phyloP scores from a whole-genome alignment of 2,797 vertebrate species.

The Chromobotia macracanthus region DNA sequence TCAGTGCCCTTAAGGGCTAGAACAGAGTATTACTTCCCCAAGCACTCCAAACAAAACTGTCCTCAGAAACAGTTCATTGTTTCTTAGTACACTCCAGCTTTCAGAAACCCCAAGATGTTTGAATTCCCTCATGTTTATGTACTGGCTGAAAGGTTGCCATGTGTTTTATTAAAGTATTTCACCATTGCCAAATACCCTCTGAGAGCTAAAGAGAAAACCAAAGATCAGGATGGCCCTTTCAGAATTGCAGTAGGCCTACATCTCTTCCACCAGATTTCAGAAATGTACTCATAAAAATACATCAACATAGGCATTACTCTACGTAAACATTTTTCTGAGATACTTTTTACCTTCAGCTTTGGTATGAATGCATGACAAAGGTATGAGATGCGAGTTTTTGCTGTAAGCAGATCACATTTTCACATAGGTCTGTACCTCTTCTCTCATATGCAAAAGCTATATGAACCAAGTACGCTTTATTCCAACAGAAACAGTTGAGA shows the following conservation, averaged over 20 bases:
- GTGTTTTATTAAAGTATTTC: background rate
- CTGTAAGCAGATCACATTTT: background rate
- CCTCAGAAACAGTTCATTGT: background rate
- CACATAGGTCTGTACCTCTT: background rate
- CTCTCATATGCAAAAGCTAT: background rate
- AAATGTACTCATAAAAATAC: background rate
- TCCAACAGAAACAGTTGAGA: background rate
- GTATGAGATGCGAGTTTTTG: background rate
- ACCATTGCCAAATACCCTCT: background rate
- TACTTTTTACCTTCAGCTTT: background rate
- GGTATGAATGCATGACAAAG: background rate
- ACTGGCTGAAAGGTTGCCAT: slow-evolving; percentile 3
- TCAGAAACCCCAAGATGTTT: background rate
- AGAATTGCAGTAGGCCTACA: too few species aligned
- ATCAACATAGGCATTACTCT: background rate
- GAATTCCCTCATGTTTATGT: background rate
- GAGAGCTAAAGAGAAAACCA: background rate
- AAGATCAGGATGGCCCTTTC: background rate
- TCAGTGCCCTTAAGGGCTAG: too few species aligned
- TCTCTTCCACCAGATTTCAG: background rate
- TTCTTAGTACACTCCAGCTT: background rate
- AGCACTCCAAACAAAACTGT: too few species aligned
- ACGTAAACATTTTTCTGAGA: background rate
- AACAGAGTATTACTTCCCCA: too few species aligned
- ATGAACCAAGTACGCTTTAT: background rate